Evolutionary conservation across 2,797 vertebrate genomes (phyloP), one percentile per base, ranked within the genome.

Genomic region (Tinamus major): DNA sequence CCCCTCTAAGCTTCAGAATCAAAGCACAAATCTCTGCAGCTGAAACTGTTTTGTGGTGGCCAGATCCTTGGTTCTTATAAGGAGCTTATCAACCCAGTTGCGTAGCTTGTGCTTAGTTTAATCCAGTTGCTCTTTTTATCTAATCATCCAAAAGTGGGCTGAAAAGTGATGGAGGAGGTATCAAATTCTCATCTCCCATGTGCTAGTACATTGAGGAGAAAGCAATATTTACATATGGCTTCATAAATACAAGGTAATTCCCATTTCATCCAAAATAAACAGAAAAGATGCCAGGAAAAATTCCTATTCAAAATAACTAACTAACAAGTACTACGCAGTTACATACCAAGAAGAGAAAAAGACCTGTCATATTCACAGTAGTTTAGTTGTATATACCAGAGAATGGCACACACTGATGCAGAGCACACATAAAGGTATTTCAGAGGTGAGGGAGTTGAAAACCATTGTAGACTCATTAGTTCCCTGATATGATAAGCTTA

Each of bases 161-260:
- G 84, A 46, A 41, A 87, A 90, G 81, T 64, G 89, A 89, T 64
- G 87, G 56, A 81, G 59, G 8, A 84, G 78, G 15, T 87, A 94
- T 33, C 6, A 19, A 84, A 92, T 85, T 89, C 81, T 85, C 72
- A 71, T 79, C 86, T 89, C 75, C 76, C 37, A 51, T 80, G 81
- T 75, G 90, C 68, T 92, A 93, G 85, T 46, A 69, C 88, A 83
- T 92, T 91, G 82, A 87, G 89, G 90, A 71, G 46, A 93, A 95
- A 93, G 92, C 65, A 77, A 82, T 92, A 94, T 93, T 95, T 87
- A 94, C 51, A 69, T 92, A 63, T 63, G 44, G 46, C 63, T 75
- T 70, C 65, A 83, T 71, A 89, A 85, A 91, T 3, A 84, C 2
- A 7, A 87, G 71, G 31, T 92, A 85, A 94, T 58, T 92, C 68